Evolutionary conservation across 1,140 invertebrate genomes (phyloP), one percentile per base, ranked within the genome.

Genomic region (Listronotus bonariensis): DNA sequence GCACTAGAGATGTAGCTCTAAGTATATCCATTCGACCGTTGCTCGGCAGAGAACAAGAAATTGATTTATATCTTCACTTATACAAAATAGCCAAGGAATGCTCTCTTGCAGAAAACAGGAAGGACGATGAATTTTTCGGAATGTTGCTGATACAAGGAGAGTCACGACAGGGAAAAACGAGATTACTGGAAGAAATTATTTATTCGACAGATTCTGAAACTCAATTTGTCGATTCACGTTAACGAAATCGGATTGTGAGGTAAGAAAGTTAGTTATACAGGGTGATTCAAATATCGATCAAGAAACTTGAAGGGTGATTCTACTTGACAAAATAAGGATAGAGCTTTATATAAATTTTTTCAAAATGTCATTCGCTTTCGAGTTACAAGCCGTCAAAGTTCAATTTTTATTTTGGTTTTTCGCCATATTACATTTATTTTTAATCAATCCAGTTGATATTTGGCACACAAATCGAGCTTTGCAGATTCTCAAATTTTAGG

Each of bases 151-250:
- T 79, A 11, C 69, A 84, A 75, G 84, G 85, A 10, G 82, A 83
- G 31, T 76, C 80, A 7, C 77, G 82, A 66, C 78, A 84, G 12
- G 86, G 86, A 3, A 87, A 87, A 77, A 83, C 81, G 0, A 79
- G 85, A 67, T 72, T 87, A 11, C 70, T 87, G 5, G 79, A 85
- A 40, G 87, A 87, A 79, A 77, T 85, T 20, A 73, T 80, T 6
- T 75, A 77, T 53, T 60, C 80, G 4, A 79, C 81, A 11, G 82
- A 83, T 3, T 65, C 65, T 42, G 68, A 70, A 32, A 69, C 83
- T 6, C 76, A 3, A 75, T 76, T 17, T 34, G 53, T 31, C 73
- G 72, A 65, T 74, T 69, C 40, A 76, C 31, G 31, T 64, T 74
- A 9, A 46, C 51, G 0, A 46, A 59, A 43, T 42, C 38, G 1